Evolutionary conservation across 2,113 vertebrate genomes (phyloP), one percentile per base, ranked within the genome.

Genomic region (Neopipo cinnamomea): DNA sequence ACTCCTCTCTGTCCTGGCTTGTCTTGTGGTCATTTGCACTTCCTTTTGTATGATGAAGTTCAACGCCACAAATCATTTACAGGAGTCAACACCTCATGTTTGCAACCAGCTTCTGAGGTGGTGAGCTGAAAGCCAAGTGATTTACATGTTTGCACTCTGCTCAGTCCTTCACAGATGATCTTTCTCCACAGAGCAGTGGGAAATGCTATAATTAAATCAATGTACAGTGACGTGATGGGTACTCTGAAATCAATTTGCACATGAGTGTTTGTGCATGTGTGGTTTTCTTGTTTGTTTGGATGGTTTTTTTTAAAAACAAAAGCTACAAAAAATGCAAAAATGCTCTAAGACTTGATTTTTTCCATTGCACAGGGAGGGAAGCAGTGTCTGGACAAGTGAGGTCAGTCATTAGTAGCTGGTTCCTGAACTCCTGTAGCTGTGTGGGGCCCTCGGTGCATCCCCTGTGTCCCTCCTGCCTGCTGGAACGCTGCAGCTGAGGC

Each of bases 181-280:
- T 81, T 92, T 61, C 75, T 80, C 56, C 76, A 56, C 56, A 63
- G 8, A 52, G 0, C 88, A 46, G 79, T 88, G 83, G 93, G 92
- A 92, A 92, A 86, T 67, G 52, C 59, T 95, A 4, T 82, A 88
- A 89, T 96, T 95, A 92, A 93, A 94, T 88, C 82, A 88, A 52
- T 1, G 10, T 44, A 35, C 30, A 44, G 25, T 15, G 62, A 73
- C 0, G 25, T 15, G 62, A 73, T 0, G 5, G 56, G 44, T 55
- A 39, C 78, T 93, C 95, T 91, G 91, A 90, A 52, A 61, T 65
- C 67, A 41, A 3, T 37, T 63, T 85, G 66, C 52, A 14, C 13
- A 18, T 27, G 53, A 30, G 20, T 52, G 2, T 85, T 65, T 82
- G 77, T 75, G 75, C 72, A 2, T 67, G 67, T 76, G 90, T 63